phyloP scores from a whole-genome alignment of 2,797 vertebrate genomes.

The Heterohyrax brucei region DNA sequence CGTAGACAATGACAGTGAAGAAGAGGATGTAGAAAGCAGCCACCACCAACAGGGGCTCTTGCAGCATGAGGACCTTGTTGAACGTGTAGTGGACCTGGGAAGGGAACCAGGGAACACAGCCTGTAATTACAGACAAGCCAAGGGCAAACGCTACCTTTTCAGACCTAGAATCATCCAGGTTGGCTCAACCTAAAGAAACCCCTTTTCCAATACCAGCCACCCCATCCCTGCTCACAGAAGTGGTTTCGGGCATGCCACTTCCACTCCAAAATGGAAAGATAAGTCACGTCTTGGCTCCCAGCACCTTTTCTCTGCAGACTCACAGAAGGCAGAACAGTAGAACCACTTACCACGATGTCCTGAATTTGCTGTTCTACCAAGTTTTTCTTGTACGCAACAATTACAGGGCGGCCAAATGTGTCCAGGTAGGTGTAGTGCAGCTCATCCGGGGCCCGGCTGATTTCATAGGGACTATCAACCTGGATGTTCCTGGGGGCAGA shows the following conservation, averaged over 20 bases:
- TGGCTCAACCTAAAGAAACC: background rate
- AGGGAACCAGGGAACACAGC: background rate
- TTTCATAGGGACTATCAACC: slow-evolving; percentile 96
- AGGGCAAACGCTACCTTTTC: background rate
- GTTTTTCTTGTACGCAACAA: slow-evolving; percentile 97
- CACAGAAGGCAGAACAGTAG: background rate
- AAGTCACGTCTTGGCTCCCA: background rate
- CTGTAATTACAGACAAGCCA: background rate
- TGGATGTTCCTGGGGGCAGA: slow-evolving; percentile 94
- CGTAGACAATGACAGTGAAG: slow-evolving; percentile 99
- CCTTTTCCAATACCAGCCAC: too few species aligned
- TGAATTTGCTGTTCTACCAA: slow-evolving; percentile 99
- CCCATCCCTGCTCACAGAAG: background rate
- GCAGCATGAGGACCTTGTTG: slow-evolving; percentile 99
- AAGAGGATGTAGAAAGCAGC: slow-evolving; percentile 98
- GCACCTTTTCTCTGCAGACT: background rate
- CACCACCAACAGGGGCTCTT: slow-evolving; percentile 98
- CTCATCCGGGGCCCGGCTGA: slow-evolving; percentile 94
- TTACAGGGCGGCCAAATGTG: slow-evolving; percentile 97
- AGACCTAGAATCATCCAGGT: background rate
- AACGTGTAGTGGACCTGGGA: slow-evolving; percentile 97
- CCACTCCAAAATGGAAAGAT: background rate
- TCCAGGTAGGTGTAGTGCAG: slow-evolving; percentile 99
- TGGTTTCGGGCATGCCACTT: background rate
- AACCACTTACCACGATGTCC: slow-evolving; percentile 95